Evolutionary conservation across 2,888 invertebrate genomes (phyloP).

Genomic region (Noctua janthe): DNA sequence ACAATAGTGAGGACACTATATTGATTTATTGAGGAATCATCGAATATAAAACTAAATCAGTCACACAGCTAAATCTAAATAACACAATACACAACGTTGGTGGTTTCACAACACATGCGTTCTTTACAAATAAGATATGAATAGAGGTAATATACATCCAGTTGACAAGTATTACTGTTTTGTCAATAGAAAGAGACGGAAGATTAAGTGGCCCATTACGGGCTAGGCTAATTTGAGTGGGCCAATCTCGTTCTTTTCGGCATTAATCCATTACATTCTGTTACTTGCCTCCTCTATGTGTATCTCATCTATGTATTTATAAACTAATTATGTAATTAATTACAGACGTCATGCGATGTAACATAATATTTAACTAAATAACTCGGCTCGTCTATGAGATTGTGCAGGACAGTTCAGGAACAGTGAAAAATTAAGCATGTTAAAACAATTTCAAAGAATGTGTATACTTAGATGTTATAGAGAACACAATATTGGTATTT

Average conservation of each 20-base stretch:
- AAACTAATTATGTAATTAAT: conserved; percentile 57
- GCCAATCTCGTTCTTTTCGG: conserved; percentile 9
- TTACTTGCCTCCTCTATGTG: conserved; percentile 36
- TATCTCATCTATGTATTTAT: conserved; percentile 34
- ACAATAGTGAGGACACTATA: conserved; percentile 71
- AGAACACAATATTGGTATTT: conserved; percentile 19
- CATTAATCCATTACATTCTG: not conserved
- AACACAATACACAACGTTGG: conserved; percentile 71
- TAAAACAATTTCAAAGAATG: conserved; percentile 26
- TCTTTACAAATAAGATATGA: conserved; percentile 63
- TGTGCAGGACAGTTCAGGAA: conserved; percentile 58
- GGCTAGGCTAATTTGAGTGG: not conserved
- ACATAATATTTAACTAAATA: conserved; percentile 43
- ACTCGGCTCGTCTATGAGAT: conserved; percentile 47
- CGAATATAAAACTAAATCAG: conserved; percentile 85
- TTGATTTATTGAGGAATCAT: conserved; percentile 80
- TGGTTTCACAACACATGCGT: conserved; percentile 69
- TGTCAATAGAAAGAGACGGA: not conserved
- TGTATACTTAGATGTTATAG: not conserved
- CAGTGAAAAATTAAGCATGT: conserved; percentile 42
- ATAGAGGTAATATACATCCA: conserved; percentile 32
- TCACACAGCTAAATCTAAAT: conserved; percentile 82
- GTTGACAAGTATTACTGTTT: conserved; percentile 19
- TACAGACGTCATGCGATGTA: conserved; percentile 63
- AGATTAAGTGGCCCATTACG: not conserved